Base-by-base conservation (phyloP, 2,888 invertebrate species). In the Azorinus chamasolen region DNA sequence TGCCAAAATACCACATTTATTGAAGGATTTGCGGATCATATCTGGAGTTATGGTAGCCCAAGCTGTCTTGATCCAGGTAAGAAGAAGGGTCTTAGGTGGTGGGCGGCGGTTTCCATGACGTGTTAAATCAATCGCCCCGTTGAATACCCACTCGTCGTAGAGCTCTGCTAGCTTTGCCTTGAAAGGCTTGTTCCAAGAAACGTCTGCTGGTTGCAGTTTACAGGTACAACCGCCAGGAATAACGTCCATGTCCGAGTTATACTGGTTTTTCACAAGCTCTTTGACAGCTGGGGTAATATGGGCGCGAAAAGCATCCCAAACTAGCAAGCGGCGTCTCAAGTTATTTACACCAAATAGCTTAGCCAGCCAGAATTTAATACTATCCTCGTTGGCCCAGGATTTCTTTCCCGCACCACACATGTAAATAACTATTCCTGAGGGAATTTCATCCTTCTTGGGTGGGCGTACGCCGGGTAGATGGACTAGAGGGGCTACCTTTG, bases 401-500 rank as follows among this genome's bases (percentile, higher is more conserved):
- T n/a, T n/a, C n/a, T n/a, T n/a, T n/a, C n/a, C n/a, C n/a, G n/a
- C n/a, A n/a, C n/a, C n/a, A n/a, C n/a, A n/a, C n/a, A n/a, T n/a
- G n/a, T 46, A 46, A 10, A 46, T 46, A 10, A 46, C 4, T 10
- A 46, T 16, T 46, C 46, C n/a, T 10, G 46, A 6, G 18, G 46
- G 46, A 46, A 46, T 16, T 46, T 46, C 46, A 6, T 46, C 46
- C n/a, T 46, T 46, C 12, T 54, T 62, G 14, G 57, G 25, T 6
- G 57, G 55, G 41, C 55, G 24, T 1, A 66, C 37, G 0, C 66
- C 73, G 2, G 57, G 61, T 8, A 66, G 25, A 25, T 55, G 61
- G 1, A 73, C 73, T 1, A 61, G 22, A 2, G 66, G 66, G 2
- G 62, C n/a, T 20, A 66, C 6, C 18, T 66, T 73, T 14, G 73